Conservation (phyloP, 2,113 vertebrate genomes). For the Alectura lathami region DNA sequence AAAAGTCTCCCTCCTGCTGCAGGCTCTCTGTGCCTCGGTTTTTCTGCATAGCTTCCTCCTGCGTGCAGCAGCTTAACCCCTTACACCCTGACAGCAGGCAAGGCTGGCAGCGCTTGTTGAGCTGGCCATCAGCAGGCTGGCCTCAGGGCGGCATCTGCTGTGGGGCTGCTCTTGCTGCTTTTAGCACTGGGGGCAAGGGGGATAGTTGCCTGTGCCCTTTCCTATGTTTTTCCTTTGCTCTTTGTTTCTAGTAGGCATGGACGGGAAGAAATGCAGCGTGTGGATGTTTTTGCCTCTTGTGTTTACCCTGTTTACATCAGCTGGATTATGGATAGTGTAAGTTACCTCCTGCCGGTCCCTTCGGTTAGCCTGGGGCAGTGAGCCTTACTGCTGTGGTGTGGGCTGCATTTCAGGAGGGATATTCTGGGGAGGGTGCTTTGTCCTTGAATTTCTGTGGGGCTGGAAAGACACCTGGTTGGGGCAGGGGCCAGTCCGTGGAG, state of each 20-base stretch:
- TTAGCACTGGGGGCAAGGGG: accelerated
- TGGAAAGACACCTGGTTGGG: background rate
- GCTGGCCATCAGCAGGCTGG: too few relatives aligned
- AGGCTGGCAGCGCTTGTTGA: background rate
- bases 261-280: slow-evolving; percentile 82
- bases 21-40: background rate
- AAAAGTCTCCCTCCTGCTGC: background rate
- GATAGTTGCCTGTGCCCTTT: background rate
- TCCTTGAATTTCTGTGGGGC: background rate
- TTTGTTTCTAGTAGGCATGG: slow-evolving; percentile 75
- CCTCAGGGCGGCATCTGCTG: background rate
- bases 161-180: background rate
- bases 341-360: slow-evolving; percentile 56
- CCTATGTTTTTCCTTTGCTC: background rate
- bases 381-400: background rate
- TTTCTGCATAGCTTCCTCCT: background rate
- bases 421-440: background rate
- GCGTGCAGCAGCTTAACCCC: background rate
- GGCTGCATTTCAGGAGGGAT: background rate
- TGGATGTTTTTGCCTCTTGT: slow-evolving; percentile 90
- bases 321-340: slow-evolving; percentile 91
- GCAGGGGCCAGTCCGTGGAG: background rate
- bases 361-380: background rate
- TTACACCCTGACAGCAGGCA: background rate
- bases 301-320: slow-evolving; percentile 83